These are phyloP conservation scores for Brachionus asplanchnoidis DNA, from an alignment of 1,140 invertebrate genomes.

Conservation along the genomic window DNA sequence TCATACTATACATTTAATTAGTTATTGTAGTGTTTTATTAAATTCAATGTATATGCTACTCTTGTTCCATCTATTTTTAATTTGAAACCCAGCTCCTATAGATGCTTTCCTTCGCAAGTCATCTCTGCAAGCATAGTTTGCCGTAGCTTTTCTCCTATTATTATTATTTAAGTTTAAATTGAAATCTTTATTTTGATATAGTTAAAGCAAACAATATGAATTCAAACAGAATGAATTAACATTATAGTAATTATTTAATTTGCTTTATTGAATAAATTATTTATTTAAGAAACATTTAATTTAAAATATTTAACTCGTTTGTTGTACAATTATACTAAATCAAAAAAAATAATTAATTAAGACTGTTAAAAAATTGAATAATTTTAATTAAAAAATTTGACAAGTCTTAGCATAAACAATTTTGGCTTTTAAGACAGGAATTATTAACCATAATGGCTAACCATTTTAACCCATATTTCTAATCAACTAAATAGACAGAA, in stretches of 20 bases:
- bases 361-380: background rate
- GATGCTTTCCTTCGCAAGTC: too few relatives aligned
- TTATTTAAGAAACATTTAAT: background rate
- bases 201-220: background rate
- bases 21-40: too few relatives aligned
- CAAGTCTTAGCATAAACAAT: background rate
- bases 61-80: too few relatives aligned
- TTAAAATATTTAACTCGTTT: background rate
- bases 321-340: background rate
- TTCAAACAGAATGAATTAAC: background rate
- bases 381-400: background rate
- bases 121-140: too few relatives aligned
- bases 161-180: too few relatives aligned
- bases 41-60: too few relatives aligned
- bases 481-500: constrained; percentile 45
- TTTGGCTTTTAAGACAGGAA: background rate
- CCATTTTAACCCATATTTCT: background rate
- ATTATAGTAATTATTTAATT: background rate
- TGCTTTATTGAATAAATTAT: background rate
- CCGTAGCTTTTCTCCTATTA: too few relatives aligned
- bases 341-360: background rate
- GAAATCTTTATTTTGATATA: too few relatives aligned
- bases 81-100: too few relatives aligned
- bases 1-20: too few relatives aligned
- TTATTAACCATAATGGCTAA: background rate